Evolutionary conservation across 1,140 invertebrate genomes (phyloP), one percentile per base, ranked within the genome.

Genomic region (Brachionus sp.): DNA sequence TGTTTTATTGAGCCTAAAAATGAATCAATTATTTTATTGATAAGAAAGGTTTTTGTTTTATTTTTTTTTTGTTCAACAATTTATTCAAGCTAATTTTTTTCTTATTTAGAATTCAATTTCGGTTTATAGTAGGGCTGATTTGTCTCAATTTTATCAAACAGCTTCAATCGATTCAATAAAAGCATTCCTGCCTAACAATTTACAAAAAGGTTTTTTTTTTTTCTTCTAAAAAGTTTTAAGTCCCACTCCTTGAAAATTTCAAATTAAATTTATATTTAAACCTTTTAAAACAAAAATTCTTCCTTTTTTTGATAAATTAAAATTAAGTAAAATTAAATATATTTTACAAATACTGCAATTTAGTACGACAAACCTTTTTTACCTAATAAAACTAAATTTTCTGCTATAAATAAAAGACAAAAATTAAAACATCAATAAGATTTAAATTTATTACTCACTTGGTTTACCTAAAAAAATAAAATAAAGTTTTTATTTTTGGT

Each of bases 1-100:
- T 80, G 25, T 33, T 66, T 23, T 13, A 44, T 80, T 25, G 50
- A 57, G 13, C 50, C 77, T 42, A 33, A 66, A 35, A 80, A 66
- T 62, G 77, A 80, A 7, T 66, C 77, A n/a, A 57, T 80, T 25
- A 80, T 80, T 62, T 39, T 80, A 9, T n/a, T 80, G 3, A 66
- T 80, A 35, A 57, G 77, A 57, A 80, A 80, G 33, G 77, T 80
- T 3, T 23, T 16, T 62, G 13, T 57, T 62, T 19, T 25, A 44
- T 44, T 9, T 44, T 23, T 64, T 35, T 33, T 9, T 4, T 3
- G 16, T 57, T 77, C n/a, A 23, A 33, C 16, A n/a, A 12, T 66
- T 80, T 64, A 66, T 39, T 29, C 12, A 62, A 78, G 12, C 16
- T 13, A 23, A 7, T 7, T 10, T 2, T 29, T 16, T 80, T 13